Percentiles rank a stretch among this genome's conserved stretches.
These are phyloP conservation scores for Chrysolina oricalcia DNA, from an alignment of 2,888 invertebrate genomes.

Conservation along the genomic window DNA sequence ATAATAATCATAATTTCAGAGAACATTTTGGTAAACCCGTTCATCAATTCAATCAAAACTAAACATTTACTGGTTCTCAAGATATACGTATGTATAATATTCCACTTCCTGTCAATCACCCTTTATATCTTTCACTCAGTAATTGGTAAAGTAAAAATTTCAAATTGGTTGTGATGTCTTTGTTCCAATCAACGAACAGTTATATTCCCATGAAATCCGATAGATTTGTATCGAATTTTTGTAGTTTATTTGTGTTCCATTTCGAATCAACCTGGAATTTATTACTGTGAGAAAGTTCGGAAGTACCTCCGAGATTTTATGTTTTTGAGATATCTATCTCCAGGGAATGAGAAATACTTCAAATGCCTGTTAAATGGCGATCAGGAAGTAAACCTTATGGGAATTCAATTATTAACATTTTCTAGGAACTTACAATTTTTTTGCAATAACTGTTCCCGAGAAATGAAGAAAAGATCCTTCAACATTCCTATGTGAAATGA, in stretches of 20 bases:
- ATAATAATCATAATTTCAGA: too few relatives aligned
- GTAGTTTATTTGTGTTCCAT: not conserved
- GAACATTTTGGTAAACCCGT: too few relatives aligned
- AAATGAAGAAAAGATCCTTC: too few relatives aligned
- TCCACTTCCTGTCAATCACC: not conserved
- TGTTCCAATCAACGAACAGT: not conserved
- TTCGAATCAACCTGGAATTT: not conserved
- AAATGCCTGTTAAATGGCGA: not conserved
- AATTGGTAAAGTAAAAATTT: not conserved
- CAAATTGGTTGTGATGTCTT: not conserved
- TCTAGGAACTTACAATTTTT: too few relatives aligned
- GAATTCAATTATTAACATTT: too few relatives aligned
- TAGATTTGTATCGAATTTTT: conserved; percentile 1
- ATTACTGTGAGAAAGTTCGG: conserved; percentile 7
- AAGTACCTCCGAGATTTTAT: not conserved
- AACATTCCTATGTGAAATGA: too few relatives aligned
- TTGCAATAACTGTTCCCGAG: too few relatives aligned
- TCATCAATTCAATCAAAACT: too few relatives aligned
- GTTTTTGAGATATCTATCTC: not conserved
- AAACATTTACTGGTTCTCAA: too few relatives aligned
- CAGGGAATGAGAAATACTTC: not conserved
- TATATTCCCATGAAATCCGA: not conserved
- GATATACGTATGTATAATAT: too few relatives aligned
- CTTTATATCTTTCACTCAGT: not conserved
- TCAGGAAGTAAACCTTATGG: too few relatives aligned